phyloP scores from a whole-genome alignment of 2,888 invertebrate species.

The Notodonta ziczac region DNA sequence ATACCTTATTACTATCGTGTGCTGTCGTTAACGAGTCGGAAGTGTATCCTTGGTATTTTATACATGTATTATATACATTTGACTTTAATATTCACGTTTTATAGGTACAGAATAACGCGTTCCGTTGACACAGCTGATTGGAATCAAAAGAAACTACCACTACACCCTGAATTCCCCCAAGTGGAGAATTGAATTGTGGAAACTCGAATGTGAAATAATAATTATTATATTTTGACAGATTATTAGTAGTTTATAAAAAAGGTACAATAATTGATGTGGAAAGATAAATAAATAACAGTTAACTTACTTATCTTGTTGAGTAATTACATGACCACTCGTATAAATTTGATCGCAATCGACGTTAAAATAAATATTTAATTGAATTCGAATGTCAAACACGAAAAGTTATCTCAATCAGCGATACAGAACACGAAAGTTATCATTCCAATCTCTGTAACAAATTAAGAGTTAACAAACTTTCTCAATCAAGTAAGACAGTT shows the following conservation, averaged over 20 bases:
- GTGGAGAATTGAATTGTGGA: too few relatives aligned
- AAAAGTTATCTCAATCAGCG: slow-evolving; percentile 15
- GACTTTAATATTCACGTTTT: slow-evolving; percentile 6
- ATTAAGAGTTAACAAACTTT: slow-evolving; percentile 52
- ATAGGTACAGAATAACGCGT: neutral
- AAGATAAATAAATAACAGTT: too few relatives aligned
- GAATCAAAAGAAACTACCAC: neutral
- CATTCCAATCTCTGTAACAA: slow-evolving; percentile 27
- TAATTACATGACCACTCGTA: too few relatives aligned
- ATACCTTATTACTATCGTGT: slow-evolving; percentile 12
- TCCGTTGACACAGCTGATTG: slow-evolving; percentile 24
- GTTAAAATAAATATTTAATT: slow-evolving; percentile 7
- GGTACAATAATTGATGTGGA: too few relatives aligned
- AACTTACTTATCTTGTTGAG: too few relatives aligned
- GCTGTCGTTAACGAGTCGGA: slow-evolving; percentile 15
- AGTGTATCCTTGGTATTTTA: slow-evolving; percentile 13
- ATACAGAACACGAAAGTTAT: slow-evolving; percentile 27
- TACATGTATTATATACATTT: slow-evolving; percentile 6
- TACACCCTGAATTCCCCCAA: too few relatives aligned
- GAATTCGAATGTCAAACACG: slow-evolving; percentile 18
- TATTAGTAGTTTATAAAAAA: too few relatives aligned
- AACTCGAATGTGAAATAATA: too few relatives aligned
- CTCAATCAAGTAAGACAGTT: slow-evolving; percentile 62
- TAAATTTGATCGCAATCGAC: too few relatives aligned
- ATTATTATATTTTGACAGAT: too few relatives aligned